A percentile compares a stretch with the other conserved stretches of the same genome.
phyloP scores from a whole-genome alignment of 2,888 invertebrate genomes.

The Polydrusus pterygomalis region DNA sequence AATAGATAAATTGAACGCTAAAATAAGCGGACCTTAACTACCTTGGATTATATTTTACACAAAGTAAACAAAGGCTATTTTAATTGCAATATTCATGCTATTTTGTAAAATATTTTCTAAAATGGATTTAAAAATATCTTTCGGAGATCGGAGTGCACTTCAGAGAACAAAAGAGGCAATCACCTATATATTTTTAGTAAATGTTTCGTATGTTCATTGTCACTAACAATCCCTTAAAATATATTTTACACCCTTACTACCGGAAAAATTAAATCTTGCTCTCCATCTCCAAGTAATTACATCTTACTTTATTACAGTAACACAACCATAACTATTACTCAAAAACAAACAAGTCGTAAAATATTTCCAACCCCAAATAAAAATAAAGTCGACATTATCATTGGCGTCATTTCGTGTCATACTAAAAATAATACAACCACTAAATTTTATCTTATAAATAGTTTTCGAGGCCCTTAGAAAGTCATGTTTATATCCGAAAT shows the following conservation, averaged over 20 bases:
- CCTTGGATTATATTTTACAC: conserved; percentile 45
- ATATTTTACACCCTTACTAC: not conserved
- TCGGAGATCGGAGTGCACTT: no score
- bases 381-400: conserved; percentile 24
- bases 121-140: no score
- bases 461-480: conserved; percentile 20
- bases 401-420: conserved; percentile 9
- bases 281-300: conserved; percentile 23
- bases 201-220: no score
- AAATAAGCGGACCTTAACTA: conserved; percentile 42
- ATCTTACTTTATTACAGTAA: conserved; percentile 26
- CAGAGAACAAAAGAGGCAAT: no score
- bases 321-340: conserved; percentile 16
- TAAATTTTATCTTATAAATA: conserved; percentile 50
- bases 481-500: conserved; percentile 40
- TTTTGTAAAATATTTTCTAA: no score
- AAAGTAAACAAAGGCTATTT: conserved; percentile 39
- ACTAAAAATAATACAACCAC: conserved; percentile 54
- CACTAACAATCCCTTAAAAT: not conserved
- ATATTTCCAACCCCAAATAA: conserved; percentile 31
- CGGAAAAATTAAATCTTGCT: not conserved
- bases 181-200: no score
- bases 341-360: conserved; percentile 39
- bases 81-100: not conserved
- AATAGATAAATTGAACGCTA: conserved; percentile 49